Evolutionary conservation across 2,888 invertebrate species (phyloP), one percentile per base, ranked within the genome.

Genomic region (Dynastes hyllus): DNA sequence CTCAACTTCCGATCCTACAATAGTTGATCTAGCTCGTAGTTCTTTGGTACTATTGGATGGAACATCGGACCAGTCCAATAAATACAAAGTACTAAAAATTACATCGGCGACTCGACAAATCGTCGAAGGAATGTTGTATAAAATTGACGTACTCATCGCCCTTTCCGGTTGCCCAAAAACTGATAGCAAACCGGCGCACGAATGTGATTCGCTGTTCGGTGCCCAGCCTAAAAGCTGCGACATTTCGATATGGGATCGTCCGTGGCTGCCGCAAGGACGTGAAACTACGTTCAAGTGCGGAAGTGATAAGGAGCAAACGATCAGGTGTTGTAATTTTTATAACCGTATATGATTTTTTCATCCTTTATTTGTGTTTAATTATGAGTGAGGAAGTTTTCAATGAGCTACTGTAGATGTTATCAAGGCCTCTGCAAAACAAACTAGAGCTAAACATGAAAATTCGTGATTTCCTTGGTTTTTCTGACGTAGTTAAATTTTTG

Each of bases 71-170:
- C 77, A 81, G 32, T 77, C 79, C 8, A 81, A 82, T 37, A 83
- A 82, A 76, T 82, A 81, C 67, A 83, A 83, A 82, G 81, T 91
- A 27, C 85, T 89, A 0, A 84, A 88, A 70, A 85, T 92, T 6
- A 86, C 86, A 65, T 88, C 89, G 1, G 91, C 91, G 11, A 86
- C 89, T 0, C 87, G 87, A 16, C 90, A 92, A 87, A 85, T 92
- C 13, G 91, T 92, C 13, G 88, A 92, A 71, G 93, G 93, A n/a
- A 84, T 87, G 29, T 83, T 91, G 70, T 92, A 92, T 16, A 91
- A 90, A 84, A 91, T 94, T 63, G 90, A 91, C 81, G 91, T 92
- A 76, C 89, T 91, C 81, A 88, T 94, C n/a, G 92, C 92, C 9
- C 89, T 90, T 61, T 91, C 92, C 8, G 89, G 89, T 76, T 93